These are phyloP conservation scores for Herminia tarsipennalis DNA, from an alignment of 2,888 invertebrate genomes.

Conservation along the genomic window DNA sequence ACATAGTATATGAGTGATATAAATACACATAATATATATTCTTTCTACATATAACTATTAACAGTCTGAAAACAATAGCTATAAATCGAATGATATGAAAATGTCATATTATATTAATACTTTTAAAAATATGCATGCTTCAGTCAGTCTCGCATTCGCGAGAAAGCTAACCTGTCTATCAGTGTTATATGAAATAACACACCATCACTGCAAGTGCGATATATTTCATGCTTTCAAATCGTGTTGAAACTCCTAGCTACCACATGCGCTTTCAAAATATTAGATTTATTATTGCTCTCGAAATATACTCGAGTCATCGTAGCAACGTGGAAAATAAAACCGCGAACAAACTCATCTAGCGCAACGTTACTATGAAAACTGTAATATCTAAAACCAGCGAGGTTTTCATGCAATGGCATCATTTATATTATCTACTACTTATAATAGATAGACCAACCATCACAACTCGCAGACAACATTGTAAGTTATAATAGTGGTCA, in stretches of 20 bases:
- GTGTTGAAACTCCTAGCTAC: constrained; percentile 42
- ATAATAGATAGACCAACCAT: too few relatives aligned
- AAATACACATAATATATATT: constrained; percentile 41
- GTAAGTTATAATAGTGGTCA: too few relatives aligned
- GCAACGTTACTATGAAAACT: too few relatives aligned
- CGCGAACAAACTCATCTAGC: too few relatives aligned
- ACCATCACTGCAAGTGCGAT: constrained; percentile 46
- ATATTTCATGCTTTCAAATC: constrained; percentile 51
- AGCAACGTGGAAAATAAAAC: too few relatives aligned
- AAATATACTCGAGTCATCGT: too few relatives aligned
- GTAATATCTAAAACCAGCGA: background rate
- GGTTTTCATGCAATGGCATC: background rate
- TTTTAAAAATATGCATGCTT: constrained; percentile 62
- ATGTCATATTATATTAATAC: constrained; percentile 27
- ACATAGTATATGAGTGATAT: constrained; percentile 49
- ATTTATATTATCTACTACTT: background rate
- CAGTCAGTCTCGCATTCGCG: constrained; percentile 63
- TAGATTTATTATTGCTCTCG: background rate
- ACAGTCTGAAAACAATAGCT: constrained; percentile 37
- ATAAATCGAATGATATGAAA: constrained; percentile 47
- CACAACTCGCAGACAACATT: background rate
- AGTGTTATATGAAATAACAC: constrained; percentile 30
- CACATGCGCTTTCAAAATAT: constrained; percentile 43
- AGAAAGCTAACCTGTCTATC: constrained; percentile 22
- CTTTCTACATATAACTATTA: constrained; percentile 18